Percentiles rank a stretch among this genome's conserved stretches.
These are phyloP conservation scores for Chauna torquata DNA, from an alignment of 2,113 vertebrate genomes.

Conservation along the genomic window DNA sequence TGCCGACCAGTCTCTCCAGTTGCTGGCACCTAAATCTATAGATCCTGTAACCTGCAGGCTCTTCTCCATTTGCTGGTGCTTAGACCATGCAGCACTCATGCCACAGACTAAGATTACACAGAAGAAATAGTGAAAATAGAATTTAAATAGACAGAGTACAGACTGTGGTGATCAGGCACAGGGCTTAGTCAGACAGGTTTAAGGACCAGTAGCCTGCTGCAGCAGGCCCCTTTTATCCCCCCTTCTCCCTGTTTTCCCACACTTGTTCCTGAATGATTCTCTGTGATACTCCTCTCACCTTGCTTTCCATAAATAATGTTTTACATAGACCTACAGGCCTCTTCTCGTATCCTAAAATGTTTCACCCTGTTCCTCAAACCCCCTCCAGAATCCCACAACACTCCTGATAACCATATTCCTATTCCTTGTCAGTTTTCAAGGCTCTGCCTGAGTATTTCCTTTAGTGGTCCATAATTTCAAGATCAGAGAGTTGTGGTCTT, in stretches of 20 bases:
- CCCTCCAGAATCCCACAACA: not conserved
- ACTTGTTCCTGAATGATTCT: not conserved
- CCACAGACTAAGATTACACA: too few relatives aligned
- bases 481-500: not conserved
- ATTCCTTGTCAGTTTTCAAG: not conserved
- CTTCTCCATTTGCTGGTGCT: too few relatives aligned
- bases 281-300: not conserved
- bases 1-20: too few relatives aligned
- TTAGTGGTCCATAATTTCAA: not conserved
- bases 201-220: not conserved
- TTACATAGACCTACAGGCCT: not conserved
- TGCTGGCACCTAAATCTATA: too few relatives aligned
- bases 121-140: too few relatives aligned
- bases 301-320: not conserved
- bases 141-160: too few relatives aligned
- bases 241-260: not conserved
- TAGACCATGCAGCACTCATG: too few relatives aligned
- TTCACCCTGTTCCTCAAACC: not conserved
- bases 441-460: not conserved
- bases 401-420: not conserved
- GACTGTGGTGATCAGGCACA: too few relatives aligned
- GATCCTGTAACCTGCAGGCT: too few relatives aligned
- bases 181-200: too few relatives aligned
- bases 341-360: not conserved
- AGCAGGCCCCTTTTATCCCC: not conserved